Base-by-base conservation (phyloP, 2,797 vertebrate genomes). In the Pseudomugil tenellus region DNA sequence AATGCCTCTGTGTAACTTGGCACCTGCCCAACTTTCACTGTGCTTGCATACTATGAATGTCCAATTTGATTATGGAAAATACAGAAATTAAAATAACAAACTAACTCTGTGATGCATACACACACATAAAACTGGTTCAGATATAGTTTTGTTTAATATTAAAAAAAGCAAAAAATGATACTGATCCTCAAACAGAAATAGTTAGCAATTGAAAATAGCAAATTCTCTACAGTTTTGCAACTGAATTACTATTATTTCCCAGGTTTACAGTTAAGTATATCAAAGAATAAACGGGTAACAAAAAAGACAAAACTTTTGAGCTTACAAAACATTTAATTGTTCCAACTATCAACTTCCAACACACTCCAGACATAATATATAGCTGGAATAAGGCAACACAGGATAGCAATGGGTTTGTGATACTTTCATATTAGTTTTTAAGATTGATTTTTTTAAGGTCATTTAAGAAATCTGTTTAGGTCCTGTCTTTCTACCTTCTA, bases 1-100 rank as follows among this genome's bases (percentile, higher is more conserved):
- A 72, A 87, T 77, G 81, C 81, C 83, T 82, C 70, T 74, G 74
- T 48, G 78, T 16, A 77, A 79, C 29, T 29, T n/a, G n/a, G n/a
- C n/a, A n/a, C n/a, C n/a, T n/a, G n/a, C n/a, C n/a, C n/a, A n/a
- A n/a, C n/a, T n/a, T n/a, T n/a, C n/a, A n/a, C n/a, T n/a, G n/a
- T n/a, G n/a, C n/a, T n/a, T n/a, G n/a, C n/a, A n/a, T n/a, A n/a
- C n/a, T n/a, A n/a, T n/a, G n/a, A n/a, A n/a, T n/a, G n/a, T n/a
- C n/a, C n/a, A n/a, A n/a, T n/a, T n/a, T n/a, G n/a, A n/a, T n/a
- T n/a, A n/a, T n/a, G n/a, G n/a, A n/a, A n/a, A n/a, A n/a, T n/a
- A n/a, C n/a, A n/a, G n/a, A n/a, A n/a, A n/a, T n/a, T n/a, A n/a
- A n/a, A n/a, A n/a, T n/a, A n/a, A n/a, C n/a, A n/a, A n/a, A n/a